Conservation (phyloP, 2,888 invertebrate genomes). For the Tridacna crocea region DNA sequence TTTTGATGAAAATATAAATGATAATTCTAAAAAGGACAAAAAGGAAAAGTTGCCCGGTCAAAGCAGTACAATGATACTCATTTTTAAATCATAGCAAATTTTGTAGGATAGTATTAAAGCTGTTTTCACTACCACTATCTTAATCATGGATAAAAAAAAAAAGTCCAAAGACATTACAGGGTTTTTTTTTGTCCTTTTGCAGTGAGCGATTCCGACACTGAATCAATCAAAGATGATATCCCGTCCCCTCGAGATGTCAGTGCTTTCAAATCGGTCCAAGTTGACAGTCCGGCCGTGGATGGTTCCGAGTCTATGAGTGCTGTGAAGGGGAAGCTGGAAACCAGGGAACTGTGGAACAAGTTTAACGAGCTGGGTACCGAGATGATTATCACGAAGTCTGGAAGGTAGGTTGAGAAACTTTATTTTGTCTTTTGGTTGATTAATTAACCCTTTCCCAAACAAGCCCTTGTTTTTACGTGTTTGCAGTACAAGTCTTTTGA, state of each 20-base stretch:
- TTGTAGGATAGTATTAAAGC: no score
- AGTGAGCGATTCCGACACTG: constrained; percentile 59
- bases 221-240: constrained; percentile 47
- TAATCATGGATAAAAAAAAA: no score
- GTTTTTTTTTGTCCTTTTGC: background rate
- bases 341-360: constrained; percentile 98
- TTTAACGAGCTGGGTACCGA: constrained; percentile 94
- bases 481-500: no score
- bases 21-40: no score
- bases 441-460: no score
- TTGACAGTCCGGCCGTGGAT: constrained; percentile 39
- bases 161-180: no score
- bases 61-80: no score
- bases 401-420: constrained; percentile 89
- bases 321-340: constrained; percentile 93
- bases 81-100: no score
- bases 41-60: no score
- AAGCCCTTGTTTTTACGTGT: no score
- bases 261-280: constrained; percentile 43
- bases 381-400: constrained; percentile 99
- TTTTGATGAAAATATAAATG: no score
- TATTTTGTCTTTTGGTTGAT: background rate
- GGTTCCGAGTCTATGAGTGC: constrained; percentile 34
- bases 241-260: constrained; percentile 38
- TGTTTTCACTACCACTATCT: no score